These are phyloP conservation scores for Xenentodon cancila DNA, from an alignment of 2,797 vertebrate genomes.

Conservation along the genomic window DNA sequence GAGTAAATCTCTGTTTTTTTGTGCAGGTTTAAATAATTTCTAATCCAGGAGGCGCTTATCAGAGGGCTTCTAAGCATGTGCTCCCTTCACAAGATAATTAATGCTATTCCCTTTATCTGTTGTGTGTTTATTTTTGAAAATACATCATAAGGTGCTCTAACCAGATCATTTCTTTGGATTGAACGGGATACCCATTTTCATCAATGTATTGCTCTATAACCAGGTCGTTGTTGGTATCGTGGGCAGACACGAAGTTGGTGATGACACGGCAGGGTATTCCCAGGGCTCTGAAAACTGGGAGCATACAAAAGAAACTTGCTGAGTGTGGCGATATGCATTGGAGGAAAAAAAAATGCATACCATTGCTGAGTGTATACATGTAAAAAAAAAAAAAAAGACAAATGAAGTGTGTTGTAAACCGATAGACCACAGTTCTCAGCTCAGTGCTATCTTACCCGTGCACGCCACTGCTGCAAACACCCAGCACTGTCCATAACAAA, in stretches of 20 bases:
- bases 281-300: slow-evolving; percentile 89
- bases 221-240: slow-evolving; percentile 92
- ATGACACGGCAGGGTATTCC: slow-evolving; percentile 91
- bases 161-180: slow-evolving; percentile 87
- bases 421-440: not conserved
- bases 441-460: slow-evolving; percentile 81
- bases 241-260: slow-evolving; percentile 94
- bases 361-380: not conserved
- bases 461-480: slow-evolving; percentile 96
- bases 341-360: not conserved
- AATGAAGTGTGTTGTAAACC: not conserved
- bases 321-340: not conserved
- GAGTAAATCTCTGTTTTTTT: no score
- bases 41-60: no score
- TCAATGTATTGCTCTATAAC: slow-evolving; percentile 86
- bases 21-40: no score
- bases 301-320: not conserved
- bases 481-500: slow-evolving; percentile 97
- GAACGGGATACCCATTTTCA: slow-evolving; percentile 73
- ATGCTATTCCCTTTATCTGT: not conserved
- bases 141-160: slow-evolving; percentile 43
- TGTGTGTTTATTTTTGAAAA: not conserved
- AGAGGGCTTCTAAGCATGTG: not conserved
- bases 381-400: not conserved
- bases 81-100: not conserved